A percentile compares a stretch with the other conserved stretches of the same genome.
Evolutionary conservation across 2,113 vertebrate genomes (phyloP).

Genomic region (Hemicordylus capensis): DNA sequence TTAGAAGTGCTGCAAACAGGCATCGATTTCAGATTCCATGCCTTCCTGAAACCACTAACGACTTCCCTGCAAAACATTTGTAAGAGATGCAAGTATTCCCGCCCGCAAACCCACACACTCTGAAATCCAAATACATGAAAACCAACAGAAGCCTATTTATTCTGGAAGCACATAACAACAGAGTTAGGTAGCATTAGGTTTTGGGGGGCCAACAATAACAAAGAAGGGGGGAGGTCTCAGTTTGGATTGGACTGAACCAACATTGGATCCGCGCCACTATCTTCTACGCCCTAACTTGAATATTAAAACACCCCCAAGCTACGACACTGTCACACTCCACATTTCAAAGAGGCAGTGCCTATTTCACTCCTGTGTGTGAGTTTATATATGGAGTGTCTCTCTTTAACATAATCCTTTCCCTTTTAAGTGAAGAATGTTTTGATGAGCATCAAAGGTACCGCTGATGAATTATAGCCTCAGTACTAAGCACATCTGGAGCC

Average conservation of each 20-base stretch:
- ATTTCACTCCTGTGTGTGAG: not conserved
- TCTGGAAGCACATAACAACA: slow-evolving; percentile 51
- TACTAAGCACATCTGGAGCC: not conserved
- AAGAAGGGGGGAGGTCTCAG: not conserved
- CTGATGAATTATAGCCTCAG: not conserved
- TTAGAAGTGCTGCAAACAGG: not conserved
- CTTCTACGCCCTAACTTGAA: slow-evolving; percentile 15
- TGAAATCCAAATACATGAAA: slow-evolving; percentile 20
- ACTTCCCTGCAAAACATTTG: not conserved
- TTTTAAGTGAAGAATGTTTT: slow-evolving; percentile 8
- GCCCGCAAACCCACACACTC: slow-evolving; percentile 11
- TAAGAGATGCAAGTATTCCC: not conserved
- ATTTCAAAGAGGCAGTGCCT: slow-evolving; percentile 20
- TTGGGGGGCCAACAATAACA: slow-evolving; percentile 51
- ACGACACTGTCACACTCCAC: not conserved
- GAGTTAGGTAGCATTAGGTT: slow-evolving; percentile 59
- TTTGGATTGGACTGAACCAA: slow-evolving; percentile 51
- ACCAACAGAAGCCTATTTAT: slow-evolving; percentile 41
- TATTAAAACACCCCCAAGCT: slow-evolving; percentile 31
- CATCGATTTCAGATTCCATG: not conserved
- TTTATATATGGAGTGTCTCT: slow-evolving; percentile 7
- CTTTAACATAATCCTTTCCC: slow-evolving; percentile 22
- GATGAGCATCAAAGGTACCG: not conserved
- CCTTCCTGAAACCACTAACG: not conserved
- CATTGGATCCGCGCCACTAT: slow-evolving; percentile 20